These are phyloP conservation scores for Nomada flava DNA, from an alignment of 2,888 invertebrate genomes.

Conservation along the genomic window DNA sequence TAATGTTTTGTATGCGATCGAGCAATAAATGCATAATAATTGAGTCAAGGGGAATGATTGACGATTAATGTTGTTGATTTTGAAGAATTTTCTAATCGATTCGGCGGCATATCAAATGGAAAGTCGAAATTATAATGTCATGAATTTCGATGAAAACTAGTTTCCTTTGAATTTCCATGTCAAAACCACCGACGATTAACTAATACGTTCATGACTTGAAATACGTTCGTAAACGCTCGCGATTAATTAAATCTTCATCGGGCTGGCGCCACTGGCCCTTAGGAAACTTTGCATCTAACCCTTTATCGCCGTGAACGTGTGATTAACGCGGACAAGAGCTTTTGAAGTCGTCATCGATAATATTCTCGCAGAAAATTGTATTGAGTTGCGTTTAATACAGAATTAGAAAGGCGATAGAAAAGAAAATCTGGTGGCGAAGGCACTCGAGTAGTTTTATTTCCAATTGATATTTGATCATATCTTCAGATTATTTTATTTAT, in stretches of 20 bases:
- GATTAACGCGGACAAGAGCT: constrained; percentile 8
- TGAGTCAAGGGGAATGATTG: background rate
- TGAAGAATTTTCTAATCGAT: background rate
- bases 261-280: background rate
- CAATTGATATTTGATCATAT: too few relatives aligned
- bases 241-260: constrained; percentile 39
- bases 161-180: constrained; percentile 12
- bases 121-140: background rate
- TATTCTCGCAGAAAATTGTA: constrained; percentile 40
- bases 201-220: constrained; percentile 15
- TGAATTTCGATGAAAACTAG: constrained; percentile 18
- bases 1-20: background rate
- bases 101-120: background rate
- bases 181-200: constrained; percentile 25
- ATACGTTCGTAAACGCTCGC: background rate
- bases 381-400: constrained; percentile 4
- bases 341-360: constrained; percentile 20
- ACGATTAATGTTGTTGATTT: background rate
- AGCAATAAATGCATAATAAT: too few relatives aligned
- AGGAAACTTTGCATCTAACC: constrained; percentile 8
- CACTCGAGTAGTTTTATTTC: background rate
- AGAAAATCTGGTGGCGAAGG: constrained; percentile 54
- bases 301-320: constrained; percentile 6
- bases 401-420: constrained; percentile 8
- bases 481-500: background rate